Evolutionary conservation across 2,888 invertebrate species (phyloP).

Genomic region (Lasioglossum pauxillum): DNA sequence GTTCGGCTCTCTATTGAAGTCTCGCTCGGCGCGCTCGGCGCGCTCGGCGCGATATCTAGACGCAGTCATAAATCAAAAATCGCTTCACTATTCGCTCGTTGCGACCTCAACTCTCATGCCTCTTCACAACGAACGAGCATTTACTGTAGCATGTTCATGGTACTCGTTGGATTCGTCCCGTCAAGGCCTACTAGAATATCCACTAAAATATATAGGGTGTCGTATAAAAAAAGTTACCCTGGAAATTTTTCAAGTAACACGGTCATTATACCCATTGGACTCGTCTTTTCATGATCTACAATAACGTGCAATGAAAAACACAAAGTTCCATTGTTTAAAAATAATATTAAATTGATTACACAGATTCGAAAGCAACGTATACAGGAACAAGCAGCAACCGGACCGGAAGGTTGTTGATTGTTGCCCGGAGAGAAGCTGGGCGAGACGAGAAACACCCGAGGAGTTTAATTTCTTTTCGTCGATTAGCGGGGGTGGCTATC

Average conservation of each 20-base stretch:
- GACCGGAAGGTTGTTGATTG: neutral
- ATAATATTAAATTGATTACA: too few species aligned
- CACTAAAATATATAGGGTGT: too few species aligned
- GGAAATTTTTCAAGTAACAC: neutral
- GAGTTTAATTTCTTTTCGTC: constrained; percentile 35
- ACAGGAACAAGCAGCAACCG: neutral
- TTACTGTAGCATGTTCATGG: neutral
- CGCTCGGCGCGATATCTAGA: too few species aligned
- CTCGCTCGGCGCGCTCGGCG: too few species aligned
- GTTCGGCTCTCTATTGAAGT: too few species aligned
- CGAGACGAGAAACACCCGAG: neutral
- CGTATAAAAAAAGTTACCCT: too few species aligned
- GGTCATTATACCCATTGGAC: neutral
- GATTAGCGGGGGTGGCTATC: constrained; percentile 20
- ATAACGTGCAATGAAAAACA: neutral
- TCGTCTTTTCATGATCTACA: neutral
- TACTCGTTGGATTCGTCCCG: neutral
- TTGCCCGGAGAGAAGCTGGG: neutral
- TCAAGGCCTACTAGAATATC: neutral
- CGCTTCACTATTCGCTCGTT: too few species aligned
- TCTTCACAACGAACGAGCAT: too few species aligned
- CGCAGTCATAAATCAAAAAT: too few species aligned
- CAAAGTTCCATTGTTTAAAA: too few species aligned
- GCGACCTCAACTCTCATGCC: too few species aligned
- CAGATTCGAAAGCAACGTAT: too few species aligned